Percentiles rank a stretch among this genome's conserved stretches.
Conservation (phyloP, 2,113 vertebrate species). For the Caracal caracal region DNA sequence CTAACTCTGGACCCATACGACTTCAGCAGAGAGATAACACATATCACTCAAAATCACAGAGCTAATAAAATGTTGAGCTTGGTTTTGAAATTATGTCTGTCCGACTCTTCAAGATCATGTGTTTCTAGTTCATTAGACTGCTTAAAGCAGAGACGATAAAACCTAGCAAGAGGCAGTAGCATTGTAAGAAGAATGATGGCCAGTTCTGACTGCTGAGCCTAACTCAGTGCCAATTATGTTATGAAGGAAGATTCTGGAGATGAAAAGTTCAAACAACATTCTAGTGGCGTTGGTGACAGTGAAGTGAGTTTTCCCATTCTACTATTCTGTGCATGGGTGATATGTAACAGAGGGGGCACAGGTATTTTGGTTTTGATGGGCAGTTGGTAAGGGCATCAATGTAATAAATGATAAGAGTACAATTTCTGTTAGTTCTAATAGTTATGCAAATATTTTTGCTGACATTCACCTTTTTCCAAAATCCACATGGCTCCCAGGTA, state of each 20-base stretch:
- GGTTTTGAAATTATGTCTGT: not conserved
- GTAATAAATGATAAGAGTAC: not conserved
- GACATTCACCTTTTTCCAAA: not conserved
- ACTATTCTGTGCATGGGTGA: not conserved
- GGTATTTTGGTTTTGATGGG: not conserved
- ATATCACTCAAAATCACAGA: not conserved
- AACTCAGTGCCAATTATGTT: not conserved
- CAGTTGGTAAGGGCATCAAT: not conserved
- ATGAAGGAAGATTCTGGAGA: not conserved
- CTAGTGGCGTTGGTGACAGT: not conserved
- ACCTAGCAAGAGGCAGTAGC: not conserved
- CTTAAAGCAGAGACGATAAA: conserved; percentile 13
- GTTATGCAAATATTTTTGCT: not conserved
- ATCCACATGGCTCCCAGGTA: not conserved
- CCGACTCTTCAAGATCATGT: not conserved
- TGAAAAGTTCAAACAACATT: not conserved
- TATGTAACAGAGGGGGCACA: not conserved
- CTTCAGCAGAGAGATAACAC: not conserved
- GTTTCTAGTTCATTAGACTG: not conserved
- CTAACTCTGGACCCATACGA: not conserved
- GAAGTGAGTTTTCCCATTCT: not conserved
- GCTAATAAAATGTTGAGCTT: not conserved
- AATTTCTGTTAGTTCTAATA: not conserved
- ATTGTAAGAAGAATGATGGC: not conserved
- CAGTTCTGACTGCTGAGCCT: not conserved